Base-by-base conservation (phyloP, 2,888 invertebrate species). In the Epistrophe eligans region DNA sequence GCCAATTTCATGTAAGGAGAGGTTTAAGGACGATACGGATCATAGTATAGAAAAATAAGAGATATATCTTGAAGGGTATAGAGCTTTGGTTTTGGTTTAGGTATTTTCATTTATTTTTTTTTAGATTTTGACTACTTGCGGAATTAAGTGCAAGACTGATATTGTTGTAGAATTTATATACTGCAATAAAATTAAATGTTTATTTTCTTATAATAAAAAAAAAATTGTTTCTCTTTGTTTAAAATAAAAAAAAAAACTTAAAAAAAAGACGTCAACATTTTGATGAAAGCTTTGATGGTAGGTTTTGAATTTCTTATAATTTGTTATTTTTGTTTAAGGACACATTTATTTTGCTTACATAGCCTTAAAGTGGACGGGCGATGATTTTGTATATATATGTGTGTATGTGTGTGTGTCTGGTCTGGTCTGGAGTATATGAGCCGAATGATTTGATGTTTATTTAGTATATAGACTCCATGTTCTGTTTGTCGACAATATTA, bases 11-110 rank as follows among this genome's bases (percentile, higher is more conserved):
- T 72, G 70, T 43, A n/a, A 62, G 43, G 19, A 74, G 73, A 55
- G 81, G 50, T 77, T 85, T 85, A 77, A 85, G 62, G 77, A 77
- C 60, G 67, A 80, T 77, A 84, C 77, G 84, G 80, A 80, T 84
- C 80, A 57, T 48, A 35, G 72, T 48, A 24, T 55, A 70, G 73
- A 76, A 62, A 50, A 24, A 50, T 66, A 79, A 64, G 70, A 79
- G 60, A 80, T 74, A 80, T 74, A 11, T 73, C 43, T 79, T 71
- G 24, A 79, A 72, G 55, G 64, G 38, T 67, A n/a, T n/a, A 57
- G 11, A 67, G 13, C 57, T 48, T 24, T 38, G 48, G 66, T 40
- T 74, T 45, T 35, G 7, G n/a, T 45, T 48, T n/a, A n/a, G 35
- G 28, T 38, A 17, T 24, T 38, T 40, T 52, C 24, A 0, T 38